Evolutionary conservation across 2,797 vertebrate genomes (phyloP).

Genomic region (Merluccius polli): DNA sequence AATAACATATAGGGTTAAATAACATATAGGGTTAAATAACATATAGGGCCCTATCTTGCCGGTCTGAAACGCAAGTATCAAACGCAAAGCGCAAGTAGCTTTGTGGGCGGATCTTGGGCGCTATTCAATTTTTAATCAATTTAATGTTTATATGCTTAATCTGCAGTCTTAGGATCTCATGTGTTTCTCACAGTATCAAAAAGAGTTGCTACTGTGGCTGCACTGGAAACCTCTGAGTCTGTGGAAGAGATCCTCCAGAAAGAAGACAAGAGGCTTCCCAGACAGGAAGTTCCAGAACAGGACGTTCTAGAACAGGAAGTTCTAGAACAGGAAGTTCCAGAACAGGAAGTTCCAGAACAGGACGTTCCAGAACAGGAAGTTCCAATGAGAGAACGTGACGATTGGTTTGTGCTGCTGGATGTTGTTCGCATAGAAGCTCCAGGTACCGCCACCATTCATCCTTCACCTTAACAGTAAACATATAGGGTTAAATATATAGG

Average conservation of each 20-base stretch:
- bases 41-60: too few relatives aligned
- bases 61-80: too few relatives aligned
- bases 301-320: too few relatives aligned
- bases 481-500: too few relatives aligned
- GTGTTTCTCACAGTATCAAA: background rate
- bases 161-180: background rate
- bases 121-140: too few relatives aligned
- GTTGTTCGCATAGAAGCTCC: constrained; percentile 46
- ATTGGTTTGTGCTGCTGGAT: constrained; percentile 60
- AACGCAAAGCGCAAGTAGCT: too few relatives aligned
- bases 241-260: constrained; percentile 32
- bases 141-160: background rate
- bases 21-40: too few relatives aligned
- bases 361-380: constrained; percentile 27
- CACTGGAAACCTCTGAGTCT: constrained; percentile 20
- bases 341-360: too few relatives aligned
- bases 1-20: too few relatives aligned
- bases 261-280: constrained; percentile 20
- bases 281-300: constrained; percentile 19
- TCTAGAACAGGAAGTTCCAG: too few relatives aligned
- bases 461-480: background rate
- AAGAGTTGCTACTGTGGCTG: constrained; percentile 22
- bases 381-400: constrained; percentile 45
- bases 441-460: constrained; percentile 48
- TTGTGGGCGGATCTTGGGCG: too few relatives aligned